These are phyloP conservation scores for Oxyteleia sp. DNA, from an alignment of 2,888 invertebrate genomes.

Conservation along the genomic window DNA sequence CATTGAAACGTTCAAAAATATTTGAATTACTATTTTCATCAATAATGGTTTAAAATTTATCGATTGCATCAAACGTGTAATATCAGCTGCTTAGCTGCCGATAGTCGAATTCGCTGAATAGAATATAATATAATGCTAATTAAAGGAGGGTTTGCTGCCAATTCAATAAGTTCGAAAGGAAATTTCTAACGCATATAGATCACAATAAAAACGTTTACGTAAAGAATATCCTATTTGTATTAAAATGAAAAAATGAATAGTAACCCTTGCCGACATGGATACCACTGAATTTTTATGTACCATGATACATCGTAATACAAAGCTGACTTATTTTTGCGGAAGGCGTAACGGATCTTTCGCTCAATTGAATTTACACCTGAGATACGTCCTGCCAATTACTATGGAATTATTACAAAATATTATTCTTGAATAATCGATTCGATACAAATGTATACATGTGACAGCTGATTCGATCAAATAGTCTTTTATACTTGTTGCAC, in stretches of 20 bases:
- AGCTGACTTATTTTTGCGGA: conserved; percentile 46
- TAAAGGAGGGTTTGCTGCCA: conserved; percentile 83
- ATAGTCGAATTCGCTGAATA: conserved; percentile 56
- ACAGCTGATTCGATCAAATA: conserved; percentile 21
- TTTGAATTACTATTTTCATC: neutral
- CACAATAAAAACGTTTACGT: conserved; percentile 81
- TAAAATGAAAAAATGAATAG: neutral
- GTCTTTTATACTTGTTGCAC: neutral
- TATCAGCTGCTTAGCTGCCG: neutral
- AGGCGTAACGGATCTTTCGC: conserved; percentile 76
- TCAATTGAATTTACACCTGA: conserved; percentile 24
- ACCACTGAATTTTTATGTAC: conserved; percentile 48
- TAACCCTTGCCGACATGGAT: conserved; percentile 37
- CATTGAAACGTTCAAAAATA: neutral
- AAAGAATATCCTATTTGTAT: conserved; percentile 73
- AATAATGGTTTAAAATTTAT: neutral
- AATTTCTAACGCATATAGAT: conserved; percentile 83
- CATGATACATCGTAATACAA: conserved; percentile 41
- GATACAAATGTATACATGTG: conserved; percentile 3
- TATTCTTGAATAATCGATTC: conserved; percentile 82
- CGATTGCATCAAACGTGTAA: neutral
- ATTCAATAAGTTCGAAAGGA: conserved; percentile 81
- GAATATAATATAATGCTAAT: conserved; percentile 83
- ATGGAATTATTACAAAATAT: conserved; percentile 83
- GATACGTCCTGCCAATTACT: conserved; percentile 66